Evolutionary conservation across 2,113 vertebrate species (phyloP), one percentile per base, ranked within the genome.

Genomic region (Phalacrocorax carbo): DNA sequence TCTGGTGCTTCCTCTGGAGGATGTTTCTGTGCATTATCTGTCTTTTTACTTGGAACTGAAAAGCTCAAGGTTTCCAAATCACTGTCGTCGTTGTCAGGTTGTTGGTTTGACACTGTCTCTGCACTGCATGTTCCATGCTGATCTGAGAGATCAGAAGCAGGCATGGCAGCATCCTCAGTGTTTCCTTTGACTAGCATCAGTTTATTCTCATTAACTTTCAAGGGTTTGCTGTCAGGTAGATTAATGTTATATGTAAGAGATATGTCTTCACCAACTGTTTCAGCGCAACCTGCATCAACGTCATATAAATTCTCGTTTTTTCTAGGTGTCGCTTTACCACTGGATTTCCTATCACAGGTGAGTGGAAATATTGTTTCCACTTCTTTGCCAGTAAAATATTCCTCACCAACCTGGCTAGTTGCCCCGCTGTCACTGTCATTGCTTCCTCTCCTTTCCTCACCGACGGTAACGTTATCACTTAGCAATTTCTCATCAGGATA

Each of bases 1-100:
- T 95, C 96, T 62, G 68, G n/a, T 52, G 86, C 23, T 72, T 96
- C 93, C 20, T 95, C 97, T 70, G 94, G 82, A 96, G 83, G 52
- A 61, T 87, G 82, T 82, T 95, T 95, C 94, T 80, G 91, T 91
- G 86, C 86, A 48, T 77, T 46, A 65, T 15, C 44, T 54, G 72
- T 65, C 88, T 95, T 96, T 93, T 88, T 90, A 89, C 80, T 93
- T 32, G 84, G 76, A 90, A 66, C 29, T 10, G 89, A 88, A 94
- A 93, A 62, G 58, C 44, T 44, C 11, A 26, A 71, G 23, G 44
- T 85, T 92, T 97, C 97, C 11, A 5, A 13, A 73, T 82, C 68
- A 58, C 49, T 88, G 64, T 66, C 65, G 1, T 61, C 83, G 77
- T 30, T 94, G 81, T 81, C 65, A 51, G 77, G 64, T 60, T 84